Base-by-base conservation (phyloP, 2,888 invertebrate species). In the Eudemis profundana region DNA sequence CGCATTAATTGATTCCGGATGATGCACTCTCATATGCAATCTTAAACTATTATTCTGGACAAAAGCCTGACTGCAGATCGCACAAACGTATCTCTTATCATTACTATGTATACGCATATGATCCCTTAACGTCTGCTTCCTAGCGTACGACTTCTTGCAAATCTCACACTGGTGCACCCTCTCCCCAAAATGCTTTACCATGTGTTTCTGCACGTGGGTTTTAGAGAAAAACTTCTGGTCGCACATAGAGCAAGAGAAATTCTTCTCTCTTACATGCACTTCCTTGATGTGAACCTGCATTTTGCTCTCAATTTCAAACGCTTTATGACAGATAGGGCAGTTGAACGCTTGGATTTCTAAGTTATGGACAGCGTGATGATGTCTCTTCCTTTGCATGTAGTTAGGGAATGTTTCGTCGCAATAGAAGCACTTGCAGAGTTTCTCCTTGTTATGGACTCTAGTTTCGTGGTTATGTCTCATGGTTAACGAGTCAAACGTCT, bases 201-300 rank as follows among this genome's bases (percentile, higher is more conserved):
- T 92, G 57, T 93, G 93, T 21, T 92, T 90, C 29, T 90, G 88
- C 0, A 93, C 84, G 46, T 90, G 92, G 0, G 90, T 89, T 3
- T 82, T 87, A 0, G 93, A 92, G 59, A 93, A 93, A 69, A 93
- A 93, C 61, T 83, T 87, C 40, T 88, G 88, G 0, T 90, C 93
- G 64, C 93, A 93, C 67, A 93, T 78, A 0, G 85, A 71, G 53
- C 93, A 93, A 0, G 85, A 68, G 50, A 85, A 93, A 51, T 91
- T 87, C 72, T 85, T 90, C 73, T 91, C 92, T 2, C 81, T 80
- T 0, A 90, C 76, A 59, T 93, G 93, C 0, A 93, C 90, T 42
- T 87, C 87, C 59, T 86, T 87, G 1, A 87, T 57, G 69, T 92
- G 92, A 0, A 79, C 78, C 61, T 78, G 76, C 90, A 91, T 83